Evolutionary conservation across 2,113 vertebrate species (phyloP).

Genomic region (Ursus arctos): DNA sequence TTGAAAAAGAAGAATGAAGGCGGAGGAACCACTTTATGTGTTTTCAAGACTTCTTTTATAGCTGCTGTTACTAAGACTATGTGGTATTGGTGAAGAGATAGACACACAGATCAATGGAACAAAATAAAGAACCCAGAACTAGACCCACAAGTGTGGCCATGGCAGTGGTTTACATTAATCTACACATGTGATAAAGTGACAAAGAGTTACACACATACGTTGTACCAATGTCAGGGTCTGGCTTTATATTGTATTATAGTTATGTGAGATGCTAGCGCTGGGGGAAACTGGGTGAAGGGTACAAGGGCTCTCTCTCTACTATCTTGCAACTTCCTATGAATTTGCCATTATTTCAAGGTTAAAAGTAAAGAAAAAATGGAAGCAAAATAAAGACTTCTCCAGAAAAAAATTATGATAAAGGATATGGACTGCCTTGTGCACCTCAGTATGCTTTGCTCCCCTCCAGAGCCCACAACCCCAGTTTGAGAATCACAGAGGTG

Average conservation of each 20-base stretch:
- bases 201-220: not conserved
- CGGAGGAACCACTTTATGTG: not conserved
- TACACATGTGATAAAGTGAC: not conserved
- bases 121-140: not conserved
- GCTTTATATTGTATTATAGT: not conserved
- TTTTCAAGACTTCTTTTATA: not conserved
- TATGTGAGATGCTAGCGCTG: not conserved
- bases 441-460: not conserved
- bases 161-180: not conserved
- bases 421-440: not conserved
- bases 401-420: not conserved
- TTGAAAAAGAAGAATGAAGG: not conserved
- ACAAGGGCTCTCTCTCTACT: not conserved
- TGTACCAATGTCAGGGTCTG: not conserved
- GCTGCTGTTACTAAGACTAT: not conserved
- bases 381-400: not conserved
- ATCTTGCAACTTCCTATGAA: not conserved
- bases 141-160: not conserved
- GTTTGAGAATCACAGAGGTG: not conserved
- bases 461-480: too few species aligned
- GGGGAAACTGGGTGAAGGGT: not conserved
- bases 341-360: slow-evolving; percentile 24
- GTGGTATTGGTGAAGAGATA: not conserved
- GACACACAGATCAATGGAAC: not conserved
- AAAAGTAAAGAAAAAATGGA: not conserved